Evolutionary conservation across 2,797 vertebrate genomes (phyloP).

Genomic region (Chelonia mydas): DNA sequence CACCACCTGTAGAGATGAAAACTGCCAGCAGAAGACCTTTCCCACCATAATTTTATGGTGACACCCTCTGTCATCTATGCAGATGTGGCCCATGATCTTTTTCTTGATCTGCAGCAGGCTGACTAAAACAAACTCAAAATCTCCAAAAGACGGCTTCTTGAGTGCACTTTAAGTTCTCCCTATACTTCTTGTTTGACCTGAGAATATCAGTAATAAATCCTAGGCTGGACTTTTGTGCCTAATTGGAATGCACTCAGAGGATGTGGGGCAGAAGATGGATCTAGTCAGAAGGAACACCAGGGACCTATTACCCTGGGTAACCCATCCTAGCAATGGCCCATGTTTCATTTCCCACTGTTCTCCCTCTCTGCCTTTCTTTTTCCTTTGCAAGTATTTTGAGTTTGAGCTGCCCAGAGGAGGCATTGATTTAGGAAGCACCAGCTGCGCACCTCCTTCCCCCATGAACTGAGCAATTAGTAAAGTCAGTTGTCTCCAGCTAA

Average conservation of each 20-base stretch:
- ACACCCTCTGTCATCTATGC: background rate
- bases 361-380: background rate
- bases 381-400: background rate
- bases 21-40: background rate
- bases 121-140: background rate
- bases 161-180: background rate
- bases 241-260: background rate
- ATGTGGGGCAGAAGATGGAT: background rate
- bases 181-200: background rate
- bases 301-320: background rate
- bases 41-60: background rate
- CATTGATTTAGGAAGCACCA: conserved; percentile 5
- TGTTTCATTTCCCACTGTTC: background rate
- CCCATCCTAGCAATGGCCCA: background rate
- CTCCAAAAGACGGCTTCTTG: background rate
- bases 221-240: background rate
- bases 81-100: background rate
- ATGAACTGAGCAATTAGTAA: conserved; percentile 19
- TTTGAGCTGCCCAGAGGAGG: background rate
- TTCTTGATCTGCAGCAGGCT: background rate
- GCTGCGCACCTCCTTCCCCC: background rate
- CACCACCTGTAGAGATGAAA: background rate
- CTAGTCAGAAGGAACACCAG: background rate
- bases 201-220: background rate
- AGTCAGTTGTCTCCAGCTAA: conserved; percentile 5